Evolutionary conservation across 2,888 invertebrate species (phyloP), one percentile per base, ranked within the genome.

Genomic region (Acrocera orbiculus): DNA sequence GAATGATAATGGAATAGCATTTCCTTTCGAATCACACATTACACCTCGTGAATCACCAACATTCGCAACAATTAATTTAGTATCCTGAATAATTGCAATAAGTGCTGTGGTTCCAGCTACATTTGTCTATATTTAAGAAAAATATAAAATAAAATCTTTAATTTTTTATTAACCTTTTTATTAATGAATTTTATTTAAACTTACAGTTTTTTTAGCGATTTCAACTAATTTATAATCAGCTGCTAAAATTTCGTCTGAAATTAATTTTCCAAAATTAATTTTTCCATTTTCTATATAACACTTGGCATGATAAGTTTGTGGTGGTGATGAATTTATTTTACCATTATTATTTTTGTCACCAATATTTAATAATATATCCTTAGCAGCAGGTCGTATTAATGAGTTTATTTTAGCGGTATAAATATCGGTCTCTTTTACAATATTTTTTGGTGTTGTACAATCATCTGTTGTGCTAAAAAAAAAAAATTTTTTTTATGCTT

Each of bases 41-140:
- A 93, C 92, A 17, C 90, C 95, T 42, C 95, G 67, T 0, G 93
- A 93, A 58, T 95, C 95, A 4, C 95, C 95, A 16, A 95, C 92
- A 66, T 95, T 95, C 10, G 92, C 93, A 16, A 95, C 90, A 42
- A 83, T 76, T 41, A 95, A 61, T 47, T 76, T 71, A 46, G 76
- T 73, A 25, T 72, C 77, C 56, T 89, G 82, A 45, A 93, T 64
- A 11, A 93, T 62, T 17, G 90, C 92, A 45, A 93, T 78, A 27
- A 95, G 61, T 3, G 90, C 89, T 16, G 95, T 95, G 15, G 92
- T 90, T 11, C 95, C 93, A 54, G 73, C 77, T 15, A 77, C 74
- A 58, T 76, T 73, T 50, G 73, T 64, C 51, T 63, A 33, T 9
- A 47, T 44, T 27, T 39, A 35, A 13, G 22, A 29, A 17, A 24